A percentile compares a stretch with the other conserved stretches of the same genome.
phyloP scores from a whole-genome alignment of 1,140 invertebrate genomes.

The Frieseomelitta varia region DNA sequence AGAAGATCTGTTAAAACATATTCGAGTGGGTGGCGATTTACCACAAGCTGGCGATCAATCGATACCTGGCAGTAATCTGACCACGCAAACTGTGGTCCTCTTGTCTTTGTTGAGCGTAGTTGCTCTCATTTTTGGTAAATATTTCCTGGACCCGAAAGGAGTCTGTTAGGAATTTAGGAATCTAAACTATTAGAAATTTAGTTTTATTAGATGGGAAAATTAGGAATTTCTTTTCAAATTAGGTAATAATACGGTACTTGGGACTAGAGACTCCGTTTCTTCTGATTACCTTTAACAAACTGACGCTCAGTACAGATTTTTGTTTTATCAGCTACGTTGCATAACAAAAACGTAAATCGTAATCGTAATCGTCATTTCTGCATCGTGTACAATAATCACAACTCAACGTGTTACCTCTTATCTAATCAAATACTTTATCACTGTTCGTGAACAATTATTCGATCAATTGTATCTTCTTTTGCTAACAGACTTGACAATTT shows the following conservation, averaged over 20 bases:
- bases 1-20: slow-evolving; percentile 77
- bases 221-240: not conserved
- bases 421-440: slow-evolving; percentile 43
- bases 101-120: slow-evolving; percentile 68
- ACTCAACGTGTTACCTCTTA: slow-evolving; percentile 3
- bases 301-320: not conserved
- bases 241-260: not conserved
- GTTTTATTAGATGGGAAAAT: too few relatives aligned
- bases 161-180: too few relatives aligned
- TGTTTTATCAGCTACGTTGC: slow-evolving; percentile 9
- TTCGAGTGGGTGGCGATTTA: slow-evolving; percentile 62
- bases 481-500: not conserved
- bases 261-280: not conserved
- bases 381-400: not conserved
- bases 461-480: not conserved
- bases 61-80: not conserved
- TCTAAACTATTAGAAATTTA: not conserved
- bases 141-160: not conserved
- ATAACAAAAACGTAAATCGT: not conserved
- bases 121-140: slow-evolving; percentile 75
- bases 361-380: not conserved
- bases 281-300: not conserved
- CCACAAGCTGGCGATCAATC: slow-evolving; percentile 37
- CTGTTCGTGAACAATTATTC: not conserved
- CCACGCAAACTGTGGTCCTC: slow-evolving; percentile 67